Evolutionary conservation across 2,888 invertebrate species (phyloP), one percentile per base, ranked within the genome.

Genomic region (Oscheius sp.): DNA sequence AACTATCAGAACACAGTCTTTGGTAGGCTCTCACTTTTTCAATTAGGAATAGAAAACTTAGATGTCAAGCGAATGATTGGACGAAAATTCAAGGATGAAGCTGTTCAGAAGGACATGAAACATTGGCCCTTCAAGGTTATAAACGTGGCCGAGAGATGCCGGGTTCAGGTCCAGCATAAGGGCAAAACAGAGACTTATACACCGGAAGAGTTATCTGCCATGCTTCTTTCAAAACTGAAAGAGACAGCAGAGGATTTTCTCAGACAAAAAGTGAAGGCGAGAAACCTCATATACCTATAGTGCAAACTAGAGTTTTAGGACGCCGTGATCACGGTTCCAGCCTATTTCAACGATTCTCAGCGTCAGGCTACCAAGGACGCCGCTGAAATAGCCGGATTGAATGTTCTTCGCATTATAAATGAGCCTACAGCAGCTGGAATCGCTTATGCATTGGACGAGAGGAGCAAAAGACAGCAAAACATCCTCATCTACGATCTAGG

Each of bases 291-390:
- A 10, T 88, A n/a, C n/a, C n/a, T n/a, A n/a, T n/a, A n/a, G n/a
- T n/a, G 9, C n/a, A 48, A 21, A 48, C 50, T n/a, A n/a, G 21
- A 32, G 9, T 48, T 76, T 73, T 42, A 76, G 91, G 98, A 99
- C 90, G 98, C 98, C 0, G 99, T 99, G 33, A 92, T 99, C 84
- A 99, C 99, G 0, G 98, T 99, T 0, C 99, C 98, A 0, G 98
- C 98, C 3, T 99, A n/a, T n/a, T n/a, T n/a, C n/a, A n/a, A n/a
- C n/a, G n/a, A n/a, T n/a, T n/a, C n/a, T n/a, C n/a, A n/a, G 91
- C 92, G 98, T 72, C 78, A 80, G 66, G 93, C 95, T 7, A 91
- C 91, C 53, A 91, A 91, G 82, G 87, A 87, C 73, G 87, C 87
- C 47, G 87, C 88, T 63, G 84, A 86, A 57, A 87, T 87, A 70